Percentiles rank a stretch among this genome's conserved stretches.
Evolutionary conservation across 2,797 vertebrate species (phyloP).

Genomic region (Labroides dimidiatus): DNA sequence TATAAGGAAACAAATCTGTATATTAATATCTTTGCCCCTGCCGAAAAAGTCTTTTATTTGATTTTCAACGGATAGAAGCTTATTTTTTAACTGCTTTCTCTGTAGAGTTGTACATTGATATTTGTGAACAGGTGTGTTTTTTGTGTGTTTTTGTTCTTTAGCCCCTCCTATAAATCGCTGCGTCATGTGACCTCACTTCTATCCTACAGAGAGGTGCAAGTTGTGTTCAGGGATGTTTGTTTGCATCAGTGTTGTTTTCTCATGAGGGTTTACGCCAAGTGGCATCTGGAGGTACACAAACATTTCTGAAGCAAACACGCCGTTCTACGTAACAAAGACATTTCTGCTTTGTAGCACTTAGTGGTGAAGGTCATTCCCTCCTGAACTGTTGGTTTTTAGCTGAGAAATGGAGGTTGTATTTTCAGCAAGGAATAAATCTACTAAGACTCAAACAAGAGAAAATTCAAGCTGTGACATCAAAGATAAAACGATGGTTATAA

Average conservation of each 20-base stretch:
- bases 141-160: neutral
- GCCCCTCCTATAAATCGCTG: neutral
- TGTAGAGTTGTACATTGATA: slow-evolving; percentile 13
- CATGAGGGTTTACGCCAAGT: neutral
- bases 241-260: slow-evolving; percentile 21
- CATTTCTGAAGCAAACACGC: neutral
- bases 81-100: slow-evolving; percentile 15
- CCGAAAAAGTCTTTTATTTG: slow-evolving; percentile 19
- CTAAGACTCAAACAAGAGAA: neutral
- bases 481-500: slow-evolving; percentile 2
- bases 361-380: neutral
- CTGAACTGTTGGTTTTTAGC: neutral
- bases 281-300: neutral
- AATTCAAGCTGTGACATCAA: slow-evolving; percentile 6
- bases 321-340: neutral
- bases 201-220: slow-evolving; percentile 1
- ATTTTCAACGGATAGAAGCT: slow-evolving; percentile 5
- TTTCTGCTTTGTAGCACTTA: neutral
- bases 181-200: neutral
- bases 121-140: slow-evolving; percentile 7
- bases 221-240: neutral
- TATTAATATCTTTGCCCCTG: neutral
- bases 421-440: neutral
- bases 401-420: neutral
- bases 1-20: too few species aligned